Evolutionary conservation across 2,797 vertebrate genomes (phyloP), one percentile per base, ranked within the genome.

Genomic region (Ammospiza maritima): DNA sequence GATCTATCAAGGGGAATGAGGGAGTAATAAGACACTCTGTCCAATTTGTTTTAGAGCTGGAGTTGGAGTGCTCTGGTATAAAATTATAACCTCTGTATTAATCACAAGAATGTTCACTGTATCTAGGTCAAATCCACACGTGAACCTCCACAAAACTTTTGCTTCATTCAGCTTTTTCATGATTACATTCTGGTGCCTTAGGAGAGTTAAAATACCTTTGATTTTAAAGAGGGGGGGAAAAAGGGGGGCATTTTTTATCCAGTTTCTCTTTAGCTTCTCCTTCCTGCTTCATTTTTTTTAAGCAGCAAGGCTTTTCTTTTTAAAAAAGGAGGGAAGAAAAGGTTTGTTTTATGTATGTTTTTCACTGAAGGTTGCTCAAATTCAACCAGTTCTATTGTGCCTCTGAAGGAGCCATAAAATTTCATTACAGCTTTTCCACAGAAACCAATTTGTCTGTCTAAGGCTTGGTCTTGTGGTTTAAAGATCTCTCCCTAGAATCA

Each of bases 91-190:
- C 57, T 65, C 44, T 2, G 32, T 74, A 83, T 93, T 92, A 94
- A 92, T 89, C 87, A 91, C 72, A 65, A 57, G 79, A 26, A 91
- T 50, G 57, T 81, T 85, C 66, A 22, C 89, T 51, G 79, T 86
- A 95, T 95, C 88, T 96, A 79, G 95, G 96, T 94, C 93, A 94
- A 89, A 92, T 95, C 91, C 83, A 93, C 62, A 86, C 0, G 0
- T 78, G 83, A 94, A 78, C 58, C 66, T 90, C 62, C n/a, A 34
- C 77, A 32, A 93, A 94, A 95, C 62, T 90, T 88, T 29, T 73
- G 85, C 91, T 94, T 95, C 94, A 96, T 96, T 96, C 95, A 95
- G 88, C 88, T 95, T 94, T 96, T 94, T 86, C 51, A 66, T 30
- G 3, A 70, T 93, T 86, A 34, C 60, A 56, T 84, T 73, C 36